Evolutionary conservation across 2,113 vertebrate species (phyloP).

Genomic region (Ellobius talpinus): DNA sequence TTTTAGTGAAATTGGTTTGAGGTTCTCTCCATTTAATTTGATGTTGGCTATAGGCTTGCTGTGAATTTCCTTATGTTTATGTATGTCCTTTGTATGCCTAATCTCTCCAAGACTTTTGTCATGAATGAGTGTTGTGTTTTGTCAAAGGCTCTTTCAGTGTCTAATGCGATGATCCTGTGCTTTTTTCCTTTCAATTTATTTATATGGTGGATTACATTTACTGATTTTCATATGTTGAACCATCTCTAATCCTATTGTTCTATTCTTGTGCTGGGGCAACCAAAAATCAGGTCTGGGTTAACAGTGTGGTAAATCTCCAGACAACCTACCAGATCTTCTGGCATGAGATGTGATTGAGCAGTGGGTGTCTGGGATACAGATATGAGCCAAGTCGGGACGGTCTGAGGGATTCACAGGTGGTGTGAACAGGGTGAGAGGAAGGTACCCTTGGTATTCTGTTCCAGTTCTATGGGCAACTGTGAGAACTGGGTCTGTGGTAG

Average conservation of each 20-base stretch:
- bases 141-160: too few relatives aligned
- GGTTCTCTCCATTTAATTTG: too few relatives aligned
- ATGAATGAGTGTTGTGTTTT: too few relatives aligned
- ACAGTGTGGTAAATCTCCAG: neutral
- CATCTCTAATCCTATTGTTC: neutral
- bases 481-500: neutral
- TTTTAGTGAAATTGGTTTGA: too few relatives aligned
- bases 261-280: neutral
- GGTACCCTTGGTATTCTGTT: neutral
- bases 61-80: too few relatives aligned
- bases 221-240: too few relatives aligned
- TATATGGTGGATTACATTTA: too few relatives aligned
- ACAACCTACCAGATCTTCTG: neutral
- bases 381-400: neutral
- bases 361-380: neutral
- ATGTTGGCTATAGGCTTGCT: too few relatives aligned
- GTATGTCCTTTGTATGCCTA: too few relatives aligned
- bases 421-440: neutral
- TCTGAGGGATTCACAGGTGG: neutral
- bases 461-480: neutral
- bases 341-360: neutral
- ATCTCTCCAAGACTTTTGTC: too few relatives aligned
- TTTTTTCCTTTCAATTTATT: too few relatives aligned
- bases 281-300: neutral
- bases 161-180: too few relatives aligned